These are phyloP conservation scores for Aplysina aerophoba DNA, from an alignment of 37 sponge, comb jelly and placozoan genomes.

Conservation along the genomic window DNA sequence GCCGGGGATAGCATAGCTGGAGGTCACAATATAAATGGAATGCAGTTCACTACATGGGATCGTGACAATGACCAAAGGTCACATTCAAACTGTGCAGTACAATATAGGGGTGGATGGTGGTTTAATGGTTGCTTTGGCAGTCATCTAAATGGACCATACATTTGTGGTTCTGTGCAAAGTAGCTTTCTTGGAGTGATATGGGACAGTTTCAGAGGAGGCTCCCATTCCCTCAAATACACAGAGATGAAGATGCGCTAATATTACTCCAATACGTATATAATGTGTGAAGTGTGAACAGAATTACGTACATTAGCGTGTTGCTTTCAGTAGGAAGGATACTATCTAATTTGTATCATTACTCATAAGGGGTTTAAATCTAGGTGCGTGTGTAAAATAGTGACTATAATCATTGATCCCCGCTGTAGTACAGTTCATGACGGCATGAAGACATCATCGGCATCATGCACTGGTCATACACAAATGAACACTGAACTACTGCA, in stretches of 20 bases:
- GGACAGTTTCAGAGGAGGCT: background rate
- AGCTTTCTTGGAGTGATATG: slow-evolving; percentile 2
- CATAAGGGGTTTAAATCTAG: no score
- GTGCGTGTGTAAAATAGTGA: no score
- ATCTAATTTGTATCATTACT: no score
- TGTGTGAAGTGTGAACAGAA: no score
- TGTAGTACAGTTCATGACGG: no score
- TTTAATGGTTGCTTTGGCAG: background rate
- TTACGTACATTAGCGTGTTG: no score
- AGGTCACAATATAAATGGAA: slow-evolving; percentile 4
- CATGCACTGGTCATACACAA: no score
- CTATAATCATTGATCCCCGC: no score
- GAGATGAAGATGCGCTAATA: slow-evolving; percentile 22
- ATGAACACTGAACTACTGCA: no score
- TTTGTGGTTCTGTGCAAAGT: background rate
- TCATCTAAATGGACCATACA: slow-evolving; percentile 20
- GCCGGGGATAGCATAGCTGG: slow-evolving; percentile 8
- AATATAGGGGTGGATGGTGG: slow-evolving; percentile 40
- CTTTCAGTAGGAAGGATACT: no score
- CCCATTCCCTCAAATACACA: slow-evolving; percentile 9
- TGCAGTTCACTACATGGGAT: slow-evolving; percentile 34
- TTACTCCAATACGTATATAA: no score
- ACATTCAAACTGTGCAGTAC: slow-evolving; percentile 27
- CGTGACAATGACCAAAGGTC: slow-evolving; percentile 20
- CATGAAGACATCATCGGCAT: no score